These are phyloP conservation scores for Timandra comae DNA, from an alignment of 2,888 invertebrate species.

Conservation along the genomic window DNA sequence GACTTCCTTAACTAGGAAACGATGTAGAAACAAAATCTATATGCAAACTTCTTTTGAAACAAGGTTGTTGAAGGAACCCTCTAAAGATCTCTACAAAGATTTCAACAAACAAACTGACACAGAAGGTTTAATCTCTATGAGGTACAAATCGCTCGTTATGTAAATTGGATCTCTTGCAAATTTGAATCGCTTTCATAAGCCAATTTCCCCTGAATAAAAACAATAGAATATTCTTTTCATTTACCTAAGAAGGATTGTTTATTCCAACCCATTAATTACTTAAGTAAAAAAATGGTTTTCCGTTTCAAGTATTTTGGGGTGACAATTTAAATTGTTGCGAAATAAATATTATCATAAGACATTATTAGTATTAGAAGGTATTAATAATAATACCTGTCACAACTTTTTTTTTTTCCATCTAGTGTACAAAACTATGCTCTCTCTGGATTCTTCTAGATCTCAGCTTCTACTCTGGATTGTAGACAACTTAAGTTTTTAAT, in stretches of 20 bases:
- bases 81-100: constrained; percentile 38
- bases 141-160: constrained; percentile 73
- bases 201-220: constrained; percentile 66
- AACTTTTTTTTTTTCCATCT: too few species aligned
- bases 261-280: constrained; percentile 43
- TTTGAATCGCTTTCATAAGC: constrained; percentile 71
- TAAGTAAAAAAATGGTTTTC: constrained; percentile 19
- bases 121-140: constrained; percentile 58
- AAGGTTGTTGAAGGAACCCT: constrained; percentile 34
- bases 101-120: constrained; percentile 46
- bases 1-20: too few species aligned
- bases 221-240: constrained; percentile 57
- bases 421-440: too few species aligned
- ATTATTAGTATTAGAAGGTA: too few species aligned
- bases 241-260: constrained; percentile 38
- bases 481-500: too few species aligned
- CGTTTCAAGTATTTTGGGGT: too few species aligned
- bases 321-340: constrained; percentile 3
- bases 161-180: constrained; percentile 72
- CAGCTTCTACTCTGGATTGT: too few species aligned
- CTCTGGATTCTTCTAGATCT: too few species aligned
- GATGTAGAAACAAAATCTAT: not conserved
- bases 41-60: constrained; percentile 23
- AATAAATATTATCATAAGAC: constrained; percentile 1
- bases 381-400: too few species aligned